A percentile compares a stretch with the other conserved stretches of the same genome.
Conservation (phyloP, 2,113 vertebrate genomes). For the Hippocampus mohnikei region DNA sequence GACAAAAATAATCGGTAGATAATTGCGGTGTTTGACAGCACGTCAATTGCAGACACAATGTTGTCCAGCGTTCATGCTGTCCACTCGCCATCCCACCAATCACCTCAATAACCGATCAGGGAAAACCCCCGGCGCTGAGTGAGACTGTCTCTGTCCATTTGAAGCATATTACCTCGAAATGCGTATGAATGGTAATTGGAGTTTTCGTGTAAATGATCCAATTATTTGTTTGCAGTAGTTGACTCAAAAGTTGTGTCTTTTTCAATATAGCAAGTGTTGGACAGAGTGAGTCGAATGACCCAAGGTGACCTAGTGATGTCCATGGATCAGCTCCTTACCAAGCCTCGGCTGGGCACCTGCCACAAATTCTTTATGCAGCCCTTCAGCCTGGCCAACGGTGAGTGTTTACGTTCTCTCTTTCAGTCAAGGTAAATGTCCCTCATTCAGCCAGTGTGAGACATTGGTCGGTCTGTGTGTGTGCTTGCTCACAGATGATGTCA, state of each 20-base stretch:
- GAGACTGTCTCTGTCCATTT: too few species aligned
- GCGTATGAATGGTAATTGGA: too few species aligned
- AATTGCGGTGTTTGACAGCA: too few species aligned
- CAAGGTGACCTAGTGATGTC: slow-evolving; percentile 98
- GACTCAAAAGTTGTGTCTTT: not conserved
- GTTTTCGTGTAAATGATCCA: too few species aligned
- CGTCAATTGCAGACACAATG: too few species aligned
- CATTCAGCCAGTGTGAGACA: not conserved
- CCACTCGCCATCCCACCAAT: too few species aligned
- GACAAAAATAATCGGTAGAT: too few species aligned
- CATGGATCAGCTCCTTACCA: slow-evolving; percentile 97
- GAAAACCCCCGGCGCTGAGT: too few species aligned
- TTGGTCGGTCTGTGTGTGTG: not conserved
- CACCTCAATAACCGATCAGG: too few species aligned
- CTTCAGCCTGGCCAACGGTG: slow-evolving; percentile 87
- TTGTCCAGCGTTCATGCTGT: too few species aligned
- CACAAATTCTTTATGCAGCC: slow-evolving; percentile 96
- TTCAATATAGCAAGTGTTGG: slow-evolving; percentile 86
- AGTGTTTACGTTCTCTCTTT: slow-evolving; percentile 42
- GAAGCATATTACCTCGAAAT: too few species aligned
- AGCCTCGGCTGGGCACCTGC: slow-evolving; percentile 93
- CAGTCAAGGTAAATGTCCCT: not conserved
- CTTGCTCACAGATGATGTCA: slow-evolving; percentile 77
- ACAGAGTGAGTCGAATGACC: slow-evolving; percentile 91
- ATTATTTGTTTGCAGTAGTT: too few species aligned